Evolutionary conservation across 2,888 invertebrate species (phyloP).

Genomic region (Abrostola tripartita): DNA sequence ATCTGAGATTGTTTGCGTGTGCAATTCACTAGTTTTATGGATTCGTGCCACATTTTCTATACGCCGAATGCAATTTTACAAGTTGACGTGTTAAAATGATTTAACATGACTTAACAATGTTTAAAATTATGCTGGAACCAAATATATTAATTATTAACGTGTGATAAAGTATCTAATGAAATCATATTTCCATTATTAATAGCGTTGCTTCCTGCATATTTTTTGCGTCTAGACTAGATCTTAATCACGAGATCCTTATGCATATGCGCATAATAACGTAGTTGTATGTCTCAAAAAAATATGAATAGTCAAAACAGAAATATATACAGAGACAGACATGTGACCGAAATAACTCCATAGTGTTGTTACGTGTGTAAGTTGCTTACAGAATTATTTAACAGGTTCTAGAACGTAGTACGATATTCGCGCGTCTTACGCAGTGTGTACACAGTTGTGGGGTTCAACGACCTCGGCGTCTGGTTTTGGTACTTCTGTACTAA

Average conservation of each 20-base stretch:
- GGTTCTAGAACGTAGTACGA: slow-evolving; percentile 20
- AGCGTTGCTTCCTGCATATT: too few species aligned
- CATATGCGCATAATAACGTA: too few species aligned
- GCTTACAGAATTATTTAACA: slow-evolving; percentile 18
- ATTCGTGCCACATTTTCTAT: slow-evolving; percentile 3
- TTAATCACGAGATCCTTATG: too few species aligned
- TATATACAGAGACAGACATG: slow-evolving; percentile 5
- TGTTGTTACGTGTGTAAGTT: slow-evolving; percentile 10
- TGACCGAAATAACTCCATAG: slow-evolving; percentile 20
- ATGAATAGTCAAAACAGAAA: slow-evolving; percentile 12
- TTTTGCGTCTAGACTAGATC: too few species aligned
- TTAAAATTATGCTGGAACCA: too few species aligned
- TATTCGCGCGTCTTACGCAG: slow-evolving; percentile 41
- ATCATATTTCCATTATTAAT: too few species aligned
- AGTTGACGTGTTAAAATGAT: neutral
- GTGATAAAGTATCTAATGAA: too few species aligned
- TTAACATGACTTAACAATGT: neutral
- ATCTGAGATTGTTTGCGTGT: slow-evolving; percentile 2
- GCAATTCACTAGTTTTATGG: slow-evolving; percentile 12
- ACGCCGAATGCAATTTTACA: neutral
- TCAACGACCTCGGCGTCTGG: slow-evolving; percentile 46
- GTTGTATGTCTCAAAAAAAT: slow-evolving; percentile 4
- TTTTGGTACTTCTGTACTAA: slow-evolving; percentile 47
- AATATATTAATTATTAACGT: too few species aligned
- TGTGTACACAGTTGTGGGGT: slow-evolving; percentile 45